Evolutionary conservation across 2,113 vertebrate species (phyloP), one percentile per base, ranked within the genome.

Genomic region (Rafetus swinhoei): DNA sequence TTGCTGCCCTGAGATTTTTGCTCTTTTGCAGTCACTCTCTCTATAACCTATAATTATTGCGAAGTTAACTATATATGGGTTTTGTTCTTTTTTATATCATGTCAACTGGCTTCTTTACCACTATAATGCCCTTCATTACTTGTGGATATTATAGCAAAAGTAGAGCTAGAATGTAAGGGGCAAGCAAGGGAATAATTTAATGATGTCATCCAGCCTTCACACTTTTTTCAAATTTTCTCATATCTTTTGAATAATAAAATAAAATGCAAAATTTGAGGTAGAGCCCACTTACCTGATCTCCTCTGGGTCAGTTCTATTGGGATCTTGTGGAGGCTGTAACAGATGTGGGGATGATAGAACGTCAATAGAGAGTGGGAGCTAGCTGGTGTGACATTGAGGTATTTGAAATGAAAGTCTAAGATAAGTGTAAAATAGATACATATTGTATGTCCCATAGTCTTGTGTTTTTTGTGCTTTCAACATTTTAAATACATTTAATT

Each of bases 381-480:
- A 29, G 5, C 6, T 54, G 45, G 50, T 65, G 12, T 93, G 15
- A n/a, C 39, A 54, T 83, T 52, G 81, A 29, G 60, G 86, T 50
- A 91, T 25, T 79, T 1, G 21, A 86, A 95, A 77, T 81, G 9
- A 86, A 93, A 95, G 80, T 16, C 14, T 76, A 88, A 92, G 16
- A 0, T 82, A 50, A 16, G 32, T 88, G 29, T 54, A 88, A 95
- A 94, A 50, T 16, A 82, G 2, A 11, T 69, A 16, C 1, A 87
- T 77, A 74, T 45, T 7, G 15, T 12, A 4, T 13, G 13, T 65
- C 86, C 88, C 53, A 39, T 65, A 45, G 92, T 10, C 32, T 50
- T 56, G 18, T 90, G 0, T n/a, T n/a, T 83, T 93, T 81, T 35
- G 22, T 10, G 45, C 39, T 35, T 52, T 59, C 82, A 90, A 82